Evolutionary conservation across 2,888 invertebrate genomes (phyloP).

Genomic region (Hylaea fasciaria): DNA sequence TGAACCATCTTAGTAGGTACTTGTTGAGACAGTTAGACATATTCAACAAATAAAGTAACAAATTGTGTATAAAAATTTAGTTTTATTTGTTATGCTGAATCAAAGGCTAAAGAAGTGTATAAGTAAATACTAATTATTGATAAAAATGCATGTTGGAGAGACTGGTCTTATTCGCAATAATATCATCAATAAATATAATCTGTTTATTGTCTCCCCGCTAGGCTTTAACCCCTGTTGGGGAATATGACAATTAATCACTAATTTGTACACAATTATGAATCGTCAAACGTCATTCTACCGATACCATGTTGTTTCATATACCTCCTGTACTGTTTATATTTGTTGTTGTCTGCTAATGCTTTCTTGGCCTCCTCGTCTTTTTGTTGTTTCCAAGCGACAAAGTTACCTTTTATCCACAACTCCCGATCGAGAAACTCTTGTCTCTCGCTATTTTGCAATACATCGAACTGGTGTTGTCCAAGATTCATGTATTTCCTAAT

Average conservation of each 20-base stretch:
- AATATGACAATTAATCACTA: constrained; percentile 7
- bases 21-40: constrained; percentile 73
- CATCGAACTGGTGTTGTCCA: constrained; percentile 89
- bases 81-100: constrained; percentile 62
- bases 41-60: constrained; percentile 76
- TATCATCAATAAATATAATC: constrained; percentile 37
- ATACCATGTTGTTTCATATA: constrained; percentile 96
- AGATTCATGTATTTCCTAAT: constrained; percentile 91
- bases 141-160: constrained; percentile 26
- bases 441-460: constrained; percentile 90
- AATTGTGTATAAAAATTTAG: constrained; percentile 71
- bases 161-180: constrained; percentile 29
- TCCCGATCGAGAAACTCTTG: constrained; percentile 90
- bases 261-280: constrained; percentile 80
- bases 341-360: constrained; percentile 93
- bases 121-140: constrained; percentile 11
- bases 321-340: constrained; percentile 94
- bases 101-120: constrained; percentile 8
- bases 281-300: constrained; percentile 96
- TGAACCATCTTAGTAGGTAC: constrained; percentile 75
- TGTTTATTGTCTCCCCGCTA: too few relatives aligned
- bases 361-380: constrained; percentile 94
- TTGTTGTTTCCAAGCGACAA: constrained; percentile 90
- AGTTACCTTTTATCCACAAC: constrained; percentile 93
- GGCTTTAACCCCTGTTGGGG: too few relatives aligned